phyloP scores from a whole-genome alignment of 2,888 invertebrate species.

The Mythimna lalbum region DNA sequence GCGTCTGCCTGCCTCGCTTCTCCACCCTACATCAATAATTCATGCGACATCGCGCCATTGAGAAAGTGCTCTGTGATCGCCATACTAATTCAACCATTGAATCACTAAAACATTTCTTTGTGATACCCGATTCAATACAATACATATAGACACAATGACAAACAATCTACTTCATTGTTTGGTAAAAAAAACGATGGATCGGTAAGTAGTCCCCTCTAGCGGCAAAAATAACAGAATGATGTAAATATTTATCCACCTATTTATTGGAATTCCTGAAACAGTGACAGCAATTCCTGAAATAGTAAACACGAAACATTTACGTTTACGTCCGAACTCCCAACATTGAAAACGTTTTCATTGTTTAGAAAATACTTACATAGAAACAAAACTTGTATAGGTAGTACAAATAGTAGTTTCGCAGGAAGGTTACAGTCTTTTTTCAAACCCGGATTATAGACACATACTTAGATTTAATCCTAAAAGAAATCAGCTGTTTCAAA shows the following conservation, averaged over 20 bases:
- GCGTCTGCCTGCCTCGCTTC: constrained; percentile 71
- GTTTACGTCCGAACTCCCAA: constrained; percentile 24
- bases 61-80: constrained; percentile 89
- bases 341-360: constrained; percentile 47
- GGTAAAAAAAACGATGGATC: constrained; percentile 39
- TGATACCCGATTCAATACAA: constrained; percentile 63
- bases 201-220: neutral
- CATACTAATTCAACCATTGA: constrained; percentile 86
- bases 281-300: constrained; percentile 34
- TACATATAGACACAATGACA: constrained; percentile 53
- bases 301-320: constrained; percentile 48
- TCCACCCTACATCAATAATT: constrained; percentile 85
- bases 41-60: constrained; percentile 88
- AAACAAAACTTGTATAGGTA: constrained; percentile 4
- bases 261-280: constrained; percentile 38
- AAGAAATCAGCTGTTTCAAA: constrained; percentile 26
- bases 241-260: constrained; percentile 27
- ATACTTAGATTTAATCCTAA: constrained; percentile 23
- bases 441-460: neutral
- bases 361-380: constrained; percentile 25
- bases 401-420: constrained; percentile 2
- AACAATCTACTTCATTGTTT: constrained; percentile 57
- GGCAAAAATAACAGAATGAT: constrained; percentile 15
- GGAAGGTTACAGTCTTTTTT: constrained; percentile 1
- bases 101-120: constrained; percentile 81